phyloP scores from a whole-genome alignment of 1,140 invertebrate genomes.

The Colletes gigas region DNA sequence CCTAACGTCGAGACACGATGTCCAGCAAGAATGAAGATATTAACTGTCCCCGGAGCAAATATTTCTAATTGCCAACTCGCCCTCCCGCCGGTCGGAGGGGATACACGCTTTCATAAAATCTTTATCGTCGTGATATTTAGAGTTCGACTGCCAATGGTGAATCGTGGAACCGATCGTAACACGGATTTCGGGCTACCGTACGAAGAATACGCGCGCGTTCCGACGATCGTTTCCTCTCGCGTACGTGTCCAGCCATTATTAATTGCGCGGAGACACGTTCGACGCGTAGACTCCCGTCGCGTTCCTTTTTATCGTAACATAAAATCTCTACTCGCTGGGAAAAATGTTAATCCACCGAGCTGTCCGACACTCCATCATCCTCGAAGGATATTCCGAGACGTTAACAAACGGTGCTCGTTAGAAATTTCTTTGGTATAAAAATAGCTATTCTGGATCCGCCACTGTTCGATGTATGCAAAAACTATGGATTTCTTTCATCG shows the following conservation, averaged over 20 bases:
- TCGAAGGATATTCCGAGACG: neutral
- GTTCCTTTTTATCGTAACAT: slow-evolving; percentile 22
- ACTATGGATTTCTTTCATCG: too few species aligned
- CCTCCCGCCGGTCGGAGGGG: neutral
- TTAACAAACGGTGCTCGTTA: neutral
- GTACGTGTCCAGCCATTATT: slow-evolving; percentile 26
- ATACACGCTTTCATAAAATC: slow-evolving; percentile 69
- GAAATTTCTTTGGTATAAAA: too few species aligned
- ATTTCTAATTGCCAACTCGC: slow-evolving; percentile 71
- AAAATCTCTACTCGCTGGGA: slow-evolving; percentile 17
- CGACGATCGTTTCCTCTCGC: neutral
- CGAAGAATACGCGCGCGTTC: neutral
- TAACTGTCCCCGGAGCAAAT: slow-evolving; percentile 67
- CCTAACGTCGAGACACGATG: neutral
- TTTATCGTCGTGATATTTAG: slow-evolving; percentile 70
- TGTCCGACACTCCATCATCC: slow-evolving; percentile 2
- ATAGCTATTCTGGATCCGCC: too few species aligned
- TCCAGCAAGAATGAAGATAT: slow-evolving; percentile 68
- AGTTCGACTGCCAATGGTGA: slow-evolving; percentile 53
- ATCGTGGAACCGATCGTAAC: slow-evolving; percentile 52
- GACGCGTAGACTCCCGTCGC: slow-evolving; percentile 19
- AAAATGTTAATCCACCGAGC: neutral
- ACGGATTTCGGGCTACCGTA: slow-evolving; percentile 30
- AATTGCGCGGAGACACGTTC: slow-evolving; percentile 28
- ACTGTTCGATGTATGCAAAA: too few species aligned